Base-by-base conservation (phyloP, 1,140 invertebrate species). In the Schlechtendalia chinensis region DNA sequence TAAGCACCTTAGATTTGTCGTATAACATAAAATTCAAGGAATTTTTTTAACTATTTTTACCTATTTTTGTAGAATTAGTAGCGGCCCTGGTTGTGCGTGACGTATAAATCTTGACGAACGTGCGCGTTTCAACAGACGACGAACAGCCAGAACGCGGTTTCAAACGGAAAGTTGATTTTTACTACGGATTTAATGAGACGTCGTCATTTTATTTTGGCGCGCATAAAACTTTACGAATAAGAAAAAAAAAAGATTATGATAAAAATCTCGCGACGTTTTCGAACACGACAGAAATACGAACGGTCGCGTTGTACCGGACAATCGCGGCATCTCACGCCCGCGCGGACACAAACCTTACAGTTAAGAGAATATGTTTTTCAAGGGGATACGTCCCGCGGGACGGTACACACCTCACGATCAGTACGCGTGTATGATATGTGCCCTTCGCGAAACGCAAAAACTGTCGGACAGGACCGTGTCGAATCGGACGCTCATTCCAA, bases 401-500 rank as follows among this genome's bases (percentile, higher is more conserved):
- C 29, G 17, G n/a, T n/a, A n/a, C 19, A 45, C 2, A 63, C 11
- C 58, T 63, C n/a, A 77, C 29, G 8, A 58, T 59, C 74, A 56
- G 27, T 74, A 39, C 32, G 32, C n/a, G n/a, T n/a, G n/a, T n/a
- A 27, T 65, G 8, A 29, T n/a, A 59, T 17, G 1, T 61, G 39
- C 75, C 58, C 75, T 79, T 61, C 58, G 27, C 39, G 27, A 72
- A 47, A 77, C n/a, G 32, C 14, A n/a, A n/a, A 47, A 39, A 45
- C 54, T 50, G 32, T 16, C 22, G 56, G 58, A 79, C 58, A 61
- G 58, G 14, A 79, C 75, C 75, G 39, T 79, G 61, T 63, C 75
- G 75, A 79, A 79, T 79, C 63, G 72, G 32, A 61, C 61, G 47
- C 58, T 50, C 63, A 79, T 79, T 79, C 39, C 58, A 63, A 79